Percentiles rank a stretch among this genome's conserved stretches.
Evolutionary conservation across 2,113 vertebrate genomes (phyloP).

Genomic region (Pleuronectes platessa): DNA sequence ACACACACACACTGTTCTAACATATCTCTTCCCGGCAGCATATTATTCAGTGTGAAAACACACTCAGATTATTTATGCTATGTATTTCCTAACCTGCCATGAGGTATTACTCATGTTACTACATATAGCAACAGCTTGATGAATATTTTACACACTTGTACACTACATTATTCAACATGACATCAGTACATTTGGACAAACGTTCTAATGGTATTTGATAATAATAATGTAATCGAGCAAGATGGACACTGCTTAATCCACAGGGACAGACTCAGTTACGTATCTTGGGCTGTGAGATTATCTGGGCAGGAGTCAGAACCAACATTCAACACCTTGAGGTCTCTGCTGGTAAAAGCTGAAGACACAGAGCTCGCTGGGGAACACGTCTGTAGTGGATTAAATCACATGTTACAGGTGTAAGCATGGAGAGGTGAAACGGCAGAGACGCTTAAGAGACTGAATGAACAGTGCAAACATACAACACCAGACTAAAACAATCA

Average conservation of each 20-base stretch:
- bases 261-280: not conserved
- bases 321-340: conserved; percentile 1
- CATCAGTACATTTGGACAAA: not conserved
- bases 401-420: not conserved
- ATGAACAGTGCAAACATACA: not conserved
- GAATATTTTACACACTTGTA: conserved; percentile 3
- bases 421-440: not conserved
- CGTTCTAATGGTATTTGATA: not conserved
- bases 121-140: not conserved
- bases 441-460: not conserved
- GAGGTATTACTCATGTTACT: conserved; percentile 27
- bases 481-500: no score
- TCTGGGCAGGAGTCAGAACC: not conserved
- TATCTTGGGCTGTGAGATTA: conserved; percentile 1
- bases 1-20: conserved; percentile 11
- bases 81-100: conserved; percentile 3
- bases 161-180: not conserved
- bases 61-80: conserved; percentile 26
- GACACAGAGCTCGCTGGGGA: not conserved
- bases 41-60: conserved; percentile 11
- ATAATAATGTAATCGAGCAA: not conserved
- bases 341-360: conserved; percentile 5
- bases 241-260: not conserved
- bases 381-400: not conserved
- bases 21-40: conserved; percentile 31